Evolutionary conservation across 2,888 invertebrate species (phyloP).

Genomic region (Myathropa florea): DNA sequence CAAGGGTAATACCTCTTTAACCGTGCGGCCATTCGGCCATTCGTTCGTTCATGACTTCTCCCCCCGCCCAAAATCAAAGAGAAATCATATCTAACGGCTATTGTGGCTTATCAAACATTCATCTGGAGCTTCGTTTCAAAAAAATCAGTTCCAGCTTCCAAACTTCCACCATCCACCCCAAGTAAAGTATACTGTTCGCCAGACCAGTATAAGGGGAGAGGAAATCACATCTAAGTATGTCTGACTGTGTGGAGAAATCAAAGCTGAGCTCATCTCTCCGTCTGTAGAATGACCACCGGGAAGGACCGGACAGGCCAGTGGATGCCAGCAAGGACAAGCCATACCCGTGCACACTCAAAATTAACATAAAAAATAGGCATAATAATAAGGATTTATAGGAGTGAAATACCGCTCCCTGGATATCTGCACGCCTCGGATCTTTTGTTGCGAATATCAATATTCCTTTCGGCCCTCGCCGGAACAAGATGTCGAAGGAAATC

Average conservation of each 20-base stretch:
- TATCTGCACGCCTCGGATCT: slow-evolving; percentile 25
- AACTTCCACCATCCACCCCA: not conserved
- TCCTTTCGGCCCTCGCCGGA: not conserved
- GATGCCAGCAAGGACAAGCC: not conserved
- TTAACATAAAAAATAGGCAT: slow-evolving; percentile 52
- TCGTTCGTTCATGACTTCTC: slow-evolving; percentile 17
- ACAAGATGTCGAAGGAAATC: slow-evolving; percentile 30
- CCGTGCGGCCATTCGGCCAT: not conserved
- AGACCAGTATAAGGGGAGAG: not conserved
- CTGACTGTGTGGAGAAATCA: slow-evolving; percentile 10
- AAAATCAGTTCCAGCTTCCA: slow-evolving; percentile 35
- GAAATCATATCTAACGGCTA: slow-evolving; percentile 64
- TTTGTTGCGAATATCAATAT: slow-evolving; percentile 38
- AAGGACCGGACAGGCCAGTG: not conserved
- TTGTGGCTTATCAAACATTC: slow-evolving; percentile 67
- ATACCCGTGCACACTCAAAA: slow-evolving; percentile 33
- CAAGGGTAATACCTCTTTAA: slow-evolving; percentile 18
- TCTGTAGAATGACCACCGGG: not conserved
- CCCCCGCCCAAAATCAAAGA: slow-evolving; percentile 36
- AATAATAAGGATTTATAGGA: slow-evolving; percentile 55
- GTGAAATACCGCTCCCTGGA: slow-evolving; percentile 26
- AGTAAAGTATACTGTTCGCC: not conserved
- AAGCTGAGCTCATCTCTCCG: slow-evolving; percentile 17
- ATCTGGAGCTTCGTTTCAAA: slow-evolving; percentile 41
- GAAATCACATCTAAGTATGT: not conserved